Evolutionary conservation across 1,140 invertebrate species (phyloP), one percentile per base, ranked within the genome.

Genomic region (Drosophila chauvacae): DNA sequence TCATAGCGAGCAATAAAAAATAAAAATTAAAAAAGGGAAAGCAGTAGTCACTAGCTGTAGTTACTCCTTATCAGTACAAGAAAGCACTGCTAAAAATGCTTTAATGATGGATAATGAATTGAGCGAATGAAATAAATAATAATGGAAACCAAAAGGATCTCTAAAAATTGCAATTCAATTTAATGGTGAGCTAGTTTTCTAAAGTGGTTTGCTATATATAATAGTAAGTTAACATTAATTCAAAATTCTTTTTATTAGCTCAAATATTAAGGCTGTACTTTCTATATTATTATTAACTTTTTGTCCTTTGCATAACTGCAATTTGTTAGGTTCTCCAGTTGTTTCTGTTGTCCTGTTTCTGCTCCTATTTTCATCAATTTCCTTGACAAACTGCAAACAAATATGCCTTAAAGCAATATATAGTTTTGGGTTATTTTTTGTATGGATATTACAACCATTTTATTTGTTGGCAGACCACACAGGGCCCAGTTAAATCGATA

Each of bases 1-100:
- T 45, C 70, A 71, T 59, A 53, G 65, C 51, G 37, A 63, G 81
- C 80, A 80, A 85, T 85, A 78, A 85, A 81, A 85, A 85, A 39
- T 55, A 55, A 1, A 3, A 55, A 37, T 55, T 55, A 37, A 23
- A 39, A 37, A 23, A n/a, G 18, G 20, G 64, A 81, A 84, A 85
- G 78, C 64, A 10, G 77, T 77, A 78, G 77, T 69, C 65, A 42
- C 56, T 55, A 58, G 71, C 76, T 63, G 51, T 56, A 64, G 35
- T 37, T 63, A 63, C 53, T 62, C 4, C 41, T 47, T 41, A 61
- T 16, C 20, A 33, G 28, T 39, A 11, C 14, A 11, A 10, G 11
- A 35, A 33, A 44, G 26, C 26, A 42, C 28, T 55, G n/a, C 11
- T 6, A 35, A 33, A 20, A 45, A 44, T 33, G 1, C 5, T 1